Conservation (phyloP, 2,113 vertebrate genomes). For the Dendropsophus ebraccatus region DNA sequence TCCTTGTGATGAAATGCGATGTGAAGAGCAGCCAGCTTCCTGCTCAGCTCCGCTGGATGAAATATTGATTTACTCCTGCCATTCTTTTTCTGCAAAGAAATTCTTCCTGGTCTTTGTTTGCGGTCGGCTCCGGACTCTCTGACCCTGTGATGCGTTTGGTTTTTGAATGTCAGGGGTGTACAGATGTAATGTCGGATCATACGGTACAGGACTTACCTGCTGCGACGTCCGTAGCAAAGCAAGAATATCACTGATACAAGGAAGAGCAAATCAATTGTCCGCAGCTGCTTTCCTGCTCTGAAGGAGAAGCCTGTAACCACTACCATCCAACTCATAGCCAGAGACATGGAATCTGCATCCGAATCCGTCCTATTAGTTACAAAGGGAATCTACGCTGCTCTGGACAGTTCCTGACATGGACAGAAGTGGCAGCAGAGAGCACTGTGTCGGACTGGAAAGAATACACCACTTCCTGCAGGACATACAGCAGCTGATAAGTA, state of each 20-base stretch:
- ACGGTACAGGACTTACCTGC: not conserved
- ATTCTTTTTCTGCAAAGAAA: conserved; percentile 1
- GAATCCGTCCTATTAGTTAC: no score
- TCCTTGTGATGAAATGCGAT: not conserved
- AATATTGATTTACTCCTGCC: not conserved
- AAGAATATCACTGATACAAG: not conserved
- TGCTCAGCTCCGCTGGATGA: not conserved
- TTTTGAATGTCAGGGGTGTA: not conserved
- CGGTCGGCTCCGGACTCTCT: not conserved
- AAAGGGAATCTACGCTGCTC: no score
- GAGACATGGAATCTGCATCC: no score
- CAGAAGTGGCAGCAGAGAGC: no score
- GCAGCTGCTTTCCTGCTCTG: not conserved
- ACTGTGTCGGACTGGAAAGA: no score
- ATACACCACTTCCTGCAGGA: no score
- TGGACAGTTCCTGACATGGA: no score
- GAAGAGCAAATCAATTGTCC: not conserved
- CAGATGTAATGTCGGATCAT: not conserved
- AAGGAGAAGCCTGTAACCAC: not conserved
- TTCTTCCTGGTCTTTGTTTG: not conserved
- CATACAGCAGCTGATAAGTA: no score
- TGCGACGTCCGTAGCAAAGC: not conserved
- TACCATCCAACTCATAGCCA: no score
- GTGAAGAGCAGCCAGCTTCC: not conserved
- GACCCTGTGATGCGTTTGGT: not conserved